These are phyloP conservation scores for Lordiphosa stackelbergi DNA, from an alignment of 1,140 invertebrate species.

Conservation along the genomic window DNA sequence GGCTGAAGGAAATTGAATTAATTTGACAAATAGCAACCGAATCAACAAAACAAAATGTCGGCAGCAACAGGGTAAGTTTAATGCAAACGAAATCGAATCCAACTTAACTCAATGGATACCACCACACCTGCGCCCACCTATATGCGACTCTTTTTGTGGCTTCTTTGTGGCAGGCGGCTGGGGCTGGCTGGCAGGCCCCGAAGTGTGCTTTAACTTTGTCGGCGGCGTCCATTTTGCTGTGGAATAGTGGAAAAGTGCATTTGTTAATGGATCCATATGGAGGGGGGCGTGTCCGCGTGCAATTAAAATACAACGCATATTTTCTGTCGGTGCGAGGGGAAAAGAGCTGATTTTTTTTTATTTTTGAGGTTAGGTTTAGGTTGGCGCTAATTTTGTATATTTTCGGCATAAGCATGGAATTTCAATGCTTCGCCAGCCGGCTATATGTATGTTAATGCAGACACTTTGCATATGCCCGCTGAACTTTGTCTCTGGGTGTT, in stretches of 20 bases:
- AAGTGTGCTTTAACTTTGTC: slow-evolving; percentile 47
- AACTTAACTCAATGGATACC: not conserved
- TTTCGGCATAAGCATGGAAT: slow-evolving; percentile 32
- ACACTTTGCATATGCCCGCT: slow-evolving; percentile 15
- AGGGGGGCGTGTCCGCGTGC: slow-evolving; percentile 57
- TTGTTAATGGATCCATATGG: not conserved
- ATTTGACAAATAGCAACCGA: slow-evolving; percentile 20
- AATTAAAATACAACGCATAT: slow-evolving; percentile 40
- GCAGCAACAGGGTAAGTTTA: slow-evolving; percentile 52
- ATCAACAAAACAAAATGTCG: slow-evolving; percentile 53
- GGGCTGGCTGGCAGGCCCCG: slow-evolving; percentile 5
- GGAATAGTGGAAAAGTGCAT: no score
- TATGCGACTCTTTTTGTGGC: slow-evolving; percentile 56
- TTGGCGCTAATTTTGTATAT: slow-evolving; percentile 42
- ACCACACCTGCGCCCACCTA: not conserved
- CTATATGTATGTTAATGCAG: slow-evolving; percentile 35
- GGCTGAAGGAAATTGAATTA: slow-evolving; percentile 14
- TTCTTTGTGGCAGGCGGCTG: slow-evolving; percentile 44
- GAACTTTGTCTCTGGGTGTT: not conserved
- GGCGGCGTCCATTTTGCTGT: slow-evolving; percentile 57
- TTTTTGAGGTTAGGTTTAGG: slow-evolving; percentile 66
- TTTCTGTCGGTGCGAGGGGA: no score
- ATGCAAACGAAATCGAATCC: not conserved
- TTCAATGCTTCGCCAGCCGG: slow-evolving; percentile 14
- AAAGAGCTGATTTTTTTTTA: slow-evolving; percentile 10